phyloP scores from a whole-genome alignment of 2,888 invertebrate species.

The Iphiclides podalirius region DNA sequence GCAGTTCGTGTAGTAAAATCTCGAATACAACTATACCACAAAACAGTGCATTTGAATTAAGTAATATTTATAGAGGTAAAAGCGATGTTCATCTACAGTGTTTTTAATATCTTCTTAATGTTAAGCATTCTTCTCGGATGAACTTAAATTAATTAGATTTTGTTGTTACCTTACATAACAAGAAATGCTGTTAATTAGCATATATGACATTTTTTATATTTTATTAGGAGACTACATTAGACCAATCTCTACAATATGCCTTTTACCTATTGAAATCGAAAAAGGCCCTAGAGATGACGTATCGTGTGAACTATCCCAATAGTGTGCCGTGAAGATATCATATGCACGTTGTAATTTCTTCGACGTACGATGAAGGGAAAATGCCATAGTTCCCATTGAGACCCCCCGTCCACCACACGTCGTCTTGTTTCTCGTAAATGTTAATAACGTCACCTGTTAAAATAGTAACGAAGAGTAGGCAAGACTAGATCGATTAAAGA shows the following conservation, averaged over 20 bases:
- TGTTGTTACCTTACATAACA: too few relatives aligned
- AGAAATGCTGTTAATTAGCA: too few relatives aligned
- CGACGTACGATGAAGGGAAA: slow-evolving; percentile 96
- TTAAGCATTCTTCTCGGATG: too few relatives aligned
- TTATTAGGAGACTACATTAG: too few relatives aligned
- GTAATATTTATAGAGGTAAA: too few relatives aligned
- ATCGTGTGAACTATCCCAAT: not conserved
- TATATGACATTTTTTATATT: too few relatives aligned
- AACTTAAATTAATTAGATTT: too few relatives aligned
- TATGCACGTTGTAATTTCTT: slow-evolving; percentile 83
- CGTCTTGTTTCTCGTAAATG: slow-evolving; percentile 93
- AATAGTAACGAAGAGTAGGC: slow-evolving; percentile 5
- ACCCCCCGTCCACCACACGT: slow-evolving; percentile 97
- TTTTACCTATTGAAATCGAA: slow-evolving; percentile 3
- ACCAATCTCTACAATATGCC: slow-evolving; percentile 13
- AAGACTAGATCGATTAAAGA: slow-evolving; percentile 1
- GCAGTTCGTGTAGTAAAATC: too few relatives aligned
- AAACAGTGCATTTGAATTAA: too few relatives aligned
- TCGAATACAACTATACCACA: too few relatives aligned
- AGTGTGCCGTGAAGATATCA: slow-evolving; percentile 31
- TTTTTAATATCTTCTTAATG: too few relatives aligned
- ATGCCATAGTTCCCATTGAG: slow-evolving; percentile 92
- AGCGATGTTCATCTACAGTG: too few relatives aligned
- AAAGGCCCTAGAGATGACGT: slow-evolving; percentile 18
- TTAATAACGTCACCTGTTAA: slow-evolving; percentile 89